Evolutionary conservation across 2,888 invertebrate species (phyloP).

Genomic region (Congeria kusceri): DNA sequence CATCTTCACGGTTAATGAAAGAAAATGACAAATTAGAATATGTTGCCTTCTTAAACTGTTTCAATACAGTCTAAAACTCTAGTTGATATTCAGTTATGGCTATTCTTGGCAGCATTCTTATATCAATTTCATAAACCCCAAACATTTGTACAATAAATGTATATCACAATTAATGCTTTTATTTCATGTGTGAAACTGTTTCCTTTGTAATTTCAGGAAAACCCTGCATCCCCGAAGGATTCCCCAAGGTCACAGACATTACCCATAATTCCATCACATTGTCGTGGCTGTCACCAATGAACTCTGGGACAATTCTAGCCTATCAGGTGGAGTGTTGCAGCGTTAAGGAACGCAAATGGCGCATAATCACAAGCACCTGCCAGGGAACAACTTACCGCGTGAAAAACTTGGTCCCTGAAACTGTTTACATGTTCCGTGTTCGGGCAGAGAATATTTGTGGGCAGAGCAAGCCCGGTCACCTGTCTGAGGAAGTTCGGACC

Average conservation of each 20-base stretch:
- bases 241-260: conserved; percentile 71
- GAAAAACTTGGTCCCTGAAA: conserved; percentile 71
- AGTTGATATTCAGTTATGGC: too few species aligned
- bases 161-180: too few species aligned
- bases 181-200: neutral
- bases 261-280: conserved; percentile 79
- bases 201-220: conserved; percentile 71
- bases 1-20: too few species aligned
- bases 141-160: too few species aligned
- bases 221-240: conserved; percentile 74
- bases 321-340: conserved; percentile 73
- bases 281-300: conserved; percentile 83
- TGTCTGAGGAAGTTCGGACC: conserved; percentile 83
- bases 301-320: conserved; percentile 71
- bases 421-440: conserved; percentile 74
- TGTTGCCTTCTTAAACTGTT: too few species aligned
- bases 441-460: conserved; percentile 78
- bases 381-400: conserved; percentile 77
- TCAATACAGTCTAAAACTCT: too few species aligned
- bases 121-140: too few species aligned
- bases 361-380: conserved; percentile 74
- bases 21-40: too few species aligned
- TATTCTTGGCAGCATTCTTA: too few species aligned
- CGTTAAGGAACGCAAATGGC: conserved; percentile 70
- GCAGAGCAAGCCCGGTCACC: conserved; percentile 73